Evolutionary conservation across 2,888 invertebrate species (phyloP).

Genomic region (Monochamus alternatus): DNA sequence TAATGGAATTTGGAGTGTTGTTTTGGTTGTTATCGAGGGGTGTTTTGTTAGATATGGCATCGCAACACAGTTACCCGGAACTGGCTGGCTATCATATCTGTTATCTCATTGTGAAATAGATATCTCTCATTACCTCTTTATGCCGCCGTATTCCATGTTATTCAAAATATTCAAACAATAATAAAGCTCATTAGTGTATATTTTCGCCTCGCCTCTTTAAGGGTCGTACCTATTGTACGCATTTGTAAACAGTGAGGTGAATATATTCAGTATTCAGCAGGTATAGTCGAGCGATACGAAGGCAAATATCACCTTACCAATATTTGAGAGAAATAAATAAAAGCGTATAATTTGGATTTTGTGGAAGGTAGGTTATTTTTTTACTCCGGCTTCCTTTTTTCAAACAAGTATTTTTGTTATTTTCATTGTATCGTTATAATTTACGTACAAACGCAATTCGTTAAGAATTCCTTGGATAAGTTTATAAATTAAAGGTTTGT

Average conservation of each 20-base stretch:
- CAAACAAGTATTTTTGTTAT: too few species aligned
- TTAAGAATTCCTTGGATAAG: too few species aligned
- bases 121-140: constrained; percentile 43
- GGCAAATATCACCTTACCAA: background rate
- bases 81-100: constrained; percentile 41
- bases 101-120: constrained; percentile 44
- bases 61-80: constrained; percentile 37
- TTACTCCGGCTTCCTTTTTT: too few species aligned
- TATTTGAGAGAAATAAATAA: too few species aligned
- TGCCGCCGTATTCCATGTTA: constrained; percentile 32
- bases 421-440: too few species aligned
- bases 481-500: too few species aligned
- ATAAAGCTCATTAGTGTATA: constrained; percentile 24
- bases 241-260: background rate
- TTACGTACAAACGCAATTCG: too few species aligned
- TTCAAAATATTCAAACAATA: constrained; percentile 41
- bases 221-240: background rate
- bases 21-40: constrained; percentile 52
- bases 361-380: too few species aligned
- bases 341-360: too few species aligned
- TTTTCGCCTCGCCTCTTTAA: constrained; percentile 9
- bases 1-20: constrained; percentile 55
- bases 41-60: constrained; percentile 45
- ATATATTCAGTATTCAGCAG: background rate
- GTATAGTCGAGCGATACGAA: background rate